A percentile compares a stretch with the other conserved stretches of the same genome.
Evolutionary conservation across 2,113 vertebrate genomes (phyloP).

Genomic region (Struthidea cinerea): DNA sequence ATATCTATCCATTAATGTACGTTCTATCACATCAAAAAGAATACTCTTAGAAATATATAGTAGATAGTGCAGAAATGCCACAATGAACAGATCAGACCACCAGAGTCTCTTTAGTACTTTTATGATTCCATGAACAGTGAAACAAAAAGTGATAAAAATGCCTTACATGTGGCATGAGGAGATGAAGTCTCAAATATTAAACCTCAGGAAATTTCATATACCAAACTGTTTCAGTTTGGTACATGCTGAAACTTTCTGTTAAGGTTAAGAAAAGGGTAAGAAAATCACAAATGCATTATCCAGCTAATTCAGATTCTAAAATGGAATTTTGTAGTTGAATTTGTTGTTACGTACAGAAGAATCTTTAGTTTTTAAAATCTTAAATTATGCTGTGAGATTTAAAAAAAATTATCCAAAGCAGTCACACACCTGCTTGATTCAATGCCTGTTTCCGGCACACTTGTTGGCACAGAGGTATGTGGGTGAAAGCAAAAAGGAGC

Average conservation of each 20-base stretch:
- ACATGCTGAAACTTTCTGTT: not conserved
- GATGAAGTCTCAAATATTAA: not conserved
- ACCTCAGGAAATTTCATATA: not conserved
- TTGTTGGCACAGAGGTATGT: not conserved
- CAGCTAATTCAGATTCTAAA: not conserved
- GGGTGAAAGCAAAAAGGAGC: not conserved
- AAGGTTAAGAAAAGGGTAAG: not conserved
- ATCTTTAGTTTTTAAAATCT: not conserved
- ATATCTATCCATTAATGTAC: not conserved
- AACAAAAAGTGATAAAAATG: not conserved
- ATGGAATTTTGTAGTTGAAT: not conserved
- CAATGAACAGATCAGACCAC: not conserved
- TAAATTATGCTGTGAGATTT: not conserved
- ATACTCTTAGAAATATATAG: not conserved
- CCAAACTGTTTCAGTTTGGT: not conserved
- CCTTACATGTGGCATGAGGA: not conserved
- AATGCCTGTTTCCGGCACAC: not conserved
- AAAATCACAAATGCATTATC: not conserved
- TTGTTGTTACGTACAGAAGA: not conserved
- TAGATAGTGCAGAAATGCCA: not conserved
- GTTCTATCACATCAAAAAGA: not conserved
- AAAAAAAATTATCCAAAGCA: not conserved
- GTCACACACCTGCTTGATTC: slow-evolving; percentile 21
- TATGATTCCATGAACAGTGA: not conserved
- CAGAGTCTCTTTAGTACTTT: not conserved